A percentile compares a stretch with the other conserved stretches of the same genome.
Evolutionary conservation across 2,888 invertebrate species (phyloP).

Genomic region (Epirrhoe tristata): DNA sequence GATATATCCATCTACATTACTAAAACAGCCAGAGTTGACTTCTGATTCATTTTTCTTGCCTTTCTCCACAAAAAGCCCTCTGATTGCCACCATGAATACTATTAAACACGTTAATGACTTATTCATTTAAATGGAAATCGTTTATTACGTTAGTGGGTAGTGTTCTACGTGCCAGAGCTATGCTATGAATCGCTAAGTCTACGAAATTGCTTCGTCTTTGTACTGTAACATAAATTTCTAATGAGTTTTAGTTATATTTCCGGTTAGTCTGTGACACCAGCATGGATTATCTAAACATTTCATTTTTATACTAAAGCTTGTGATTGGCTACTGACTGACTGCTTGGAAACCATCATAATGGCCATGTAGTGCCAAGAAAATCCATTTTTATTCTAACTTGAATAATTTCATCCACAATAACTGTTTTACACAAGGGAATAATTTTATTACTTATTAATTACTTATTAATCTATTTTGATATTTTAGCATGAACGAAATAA

Average conservation of each 20-base stretch:
- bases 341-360: too few relatives aligned
- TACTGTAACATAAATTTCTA: constrained; percentile 1
- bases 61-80: constrained; percentile 14
- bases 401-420: too few relatives aligned
- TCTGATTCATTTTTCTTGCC: constrained; percentile 16
- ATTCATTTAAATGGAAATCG: constrained; percentile 27
- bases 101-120: constrained; percentile 29
- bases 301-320: too few relatives aligned
- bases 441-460: too few relatives aligned
- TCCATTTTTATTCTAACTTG: too few relatives aligned
- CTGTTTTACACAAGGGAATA: too few relatives aligned
- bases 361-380: too few relatives aligned
- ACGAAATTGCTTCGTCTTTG: constrained; percentile 12
- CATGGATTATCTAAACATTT: too few relatives aligned
- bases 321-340: too few relatives aligned
- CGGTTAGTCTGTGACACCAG: constrained; percentile 17
- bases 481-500: too few relatives aligned
- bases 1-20: not conserved
- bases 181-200: constrained; percentile 19
- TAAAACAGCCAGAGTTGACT: too few relatives aligned
- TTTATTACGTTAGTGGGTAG: constrained; percentile 7
- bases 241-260: constrained; percentile 12
- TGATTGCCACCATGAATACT: constrained; percentile 26
- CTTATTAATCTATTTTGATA: too few relatives aligned
- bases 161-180: constrained; percentile 12